phyloP scores from a whole-genome alignment of 2,797 vertebrate genomes.

The Mionectes olivaceus region DNA sequence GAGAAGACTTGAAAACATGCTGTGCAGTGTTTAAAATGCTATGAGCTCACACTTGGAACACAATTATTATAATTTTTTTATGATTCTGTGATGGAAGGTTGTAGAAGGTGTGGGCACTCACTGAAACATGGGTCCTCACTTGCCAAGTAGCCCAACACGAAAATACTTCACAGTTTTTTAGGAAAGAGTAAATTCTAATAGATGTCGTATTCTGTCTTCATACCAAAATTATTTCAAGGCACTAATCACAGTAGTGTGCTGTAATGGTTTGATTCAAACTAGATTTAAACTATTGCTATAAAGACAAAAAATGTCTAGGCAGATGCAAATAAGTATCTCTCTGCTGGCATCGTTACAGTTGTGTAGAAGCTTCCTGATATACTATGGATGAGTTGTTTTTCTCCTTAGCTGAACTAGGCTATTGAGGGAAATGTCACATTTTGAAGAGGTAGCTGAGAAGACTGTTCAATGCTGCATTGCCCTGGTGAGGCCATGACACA shows the following conservation, averaged over 20 bases:
- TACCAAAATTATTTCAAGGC: background rate
- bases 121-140: background rate
- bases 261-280: background rate
- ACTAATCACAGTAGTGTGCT: background rate
- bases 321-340: background rate
- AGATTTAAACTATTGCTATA: background rate
- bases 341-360: background rate
- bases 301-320: background rate
- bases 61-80: background rate
- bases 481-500: background rate
- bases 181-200: background rate
- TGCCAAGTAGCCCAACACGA: background rate
- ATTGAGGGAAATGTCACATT: background rate
- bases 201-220: background rate
- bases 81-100: background rate
- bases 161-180: background rate
- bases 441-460: background rate
- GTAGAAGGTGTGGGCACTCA: background rate
- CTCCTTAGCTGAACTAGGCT: background rate
- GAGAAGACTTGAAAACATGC: slow-evolving; percentile 38
- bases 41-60: background rate
- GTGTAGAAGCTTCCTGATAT: background rate
- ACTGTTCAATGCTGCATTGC: background rate
- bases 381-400: background rate
- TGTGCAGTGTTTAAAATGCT: slow-evolving; percentile 18